Percentiles rank a stretch among this genome's conserved stretches.
Evolutionary conservation across 2,888 invertebrate species (phyloP).

Genomic region (Argyresthia goedartella): DNA sequence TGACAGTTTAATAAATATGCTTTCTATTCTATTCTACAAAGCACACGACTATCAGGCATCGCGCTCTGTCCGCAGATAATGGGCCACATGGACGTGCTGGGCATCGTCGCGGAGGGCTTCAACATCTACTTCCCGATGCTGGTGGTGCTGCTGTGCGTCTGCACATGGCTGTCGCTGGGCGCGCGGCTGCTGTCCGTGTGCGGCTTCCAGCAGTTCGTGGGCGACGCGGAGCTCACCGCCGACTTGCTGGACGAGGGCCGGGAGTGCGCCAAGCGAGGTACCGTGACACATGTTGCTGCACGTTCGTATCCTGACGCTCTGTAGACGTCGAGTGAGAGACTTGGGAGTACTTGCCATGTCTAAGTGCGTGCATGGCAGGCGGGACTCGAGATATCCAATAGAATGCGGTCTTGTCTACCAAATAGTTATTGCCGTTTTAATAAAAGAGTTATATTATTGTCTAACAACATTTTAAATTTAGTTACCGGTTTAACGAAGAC

Average conservation of each 20-base stretch:
- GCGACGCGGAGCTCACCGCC: constrained; percentile 93
- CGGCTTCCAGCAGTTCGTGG: constrained; percentile 97
- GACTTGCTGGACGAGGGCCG: constrained; percentile 95
- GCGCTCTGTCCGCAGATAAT: constrained; percentile 77
- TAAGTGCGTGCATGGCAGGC: too few species aligned
- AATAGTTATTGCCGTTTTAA: too few species aligned
- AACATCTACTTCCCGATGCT: constrained; percentile 99
- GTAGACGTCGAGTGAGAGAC: neutral
- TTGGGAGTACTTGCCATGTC: neutral
- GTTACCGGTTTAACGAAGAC: too few species aligned
- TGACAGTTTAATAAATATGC: too few species aligned
- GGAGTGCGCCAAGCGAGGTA: constrained; percentile 91
- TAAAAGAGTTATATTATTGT: too few species aligned
- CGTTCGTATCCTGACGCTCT: too few species aligned
- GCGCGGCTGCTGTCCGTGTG: constrained; percentile 89
- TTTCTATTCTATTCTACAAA: too few species aligned
- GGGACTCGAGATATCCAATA: too few species aligned
- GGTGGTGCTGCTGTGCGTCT: constrained; percentile 89
- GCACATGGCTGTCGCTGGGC: constrained; percentile 95
- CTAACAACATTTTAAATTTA: too few species aligned
- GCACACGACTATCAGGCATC: too few species aligned
- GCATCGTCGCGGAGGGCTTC: constrained; percentile 96
- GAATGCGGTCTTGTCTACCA: too few species aligned
- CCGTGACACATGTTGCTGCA: too few species aligned
- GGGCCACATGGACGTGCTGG: constrained; percentile 99